phyloP scores from a whole-genome alignment of 2,888 invertebrate genomes.

The Protonemura montana region DNA sequence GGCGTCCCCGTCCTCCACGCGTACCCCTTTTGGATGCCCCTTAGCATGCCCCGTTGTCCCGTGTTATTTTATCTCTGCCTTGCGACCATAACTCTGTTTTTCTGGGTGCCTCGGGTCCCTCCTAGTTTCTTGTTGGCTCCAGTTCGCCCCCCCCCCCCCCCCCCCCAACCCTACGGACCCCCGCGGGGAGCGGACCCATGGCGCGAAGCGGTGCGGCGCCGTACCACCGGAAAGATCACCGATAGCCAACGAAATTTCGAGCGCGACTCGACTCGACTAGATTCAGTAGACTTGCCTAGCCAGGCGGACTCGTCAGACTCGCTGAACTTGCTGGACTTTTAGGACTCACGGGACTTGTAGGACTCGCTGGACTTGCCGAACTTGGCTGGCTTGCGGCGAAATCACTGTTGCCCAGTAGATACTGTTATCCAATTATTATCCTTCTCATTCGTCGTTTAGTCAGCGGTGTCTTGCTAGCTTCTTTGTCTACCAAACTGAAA shows the following conservation, averaged over 20 bases:
- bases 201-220: too few relatives aligned
- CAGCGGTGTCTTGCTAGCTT: too few relatives aligned
- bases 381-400: too few relatives aligned
- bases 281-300: not conserved
- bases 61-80: slow-evolving; percentile 39
- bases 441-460: too few relatives aligned
- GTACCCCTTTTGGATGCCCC: slow-evolving; percentile 54
- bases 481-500: too few relatives aligned
- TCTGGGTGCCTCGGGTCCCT: slow-evolving; percentile 24
- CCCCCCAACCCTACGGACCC: not conserved
- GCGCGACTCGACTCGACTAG: slow-evolving; percentile 31
- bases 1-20: not conserved
- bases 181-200: too few relatives aligned
- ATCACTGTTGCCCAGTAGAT: too few relatives aligned
- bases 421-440: too few relatives aligned
- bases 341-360: too few relatives aligned
- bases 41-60: slow-evolving; percentile 54
- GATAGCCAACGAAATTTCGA: slow-evolving; percentile 36
- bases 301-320: too few relatives aligned
- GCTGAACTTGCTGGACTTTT: too few relatives aligned
- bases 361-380: too few relatives aligned
- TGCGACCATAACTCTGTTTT: slow-evolving; percentile 17
- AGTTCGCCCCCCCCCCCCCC: slow-evolving; percentile 23
- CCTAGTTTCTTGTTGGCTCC: slow-evolving; percentile 35
- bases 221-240: slow-evolving; percentile 34